A percentile compares a stretch with the other conserved stretches of the same genome.
Conservation (phyloP, 2,888 invertebrate genomes). For the Microdon myrmicae region DNA sequence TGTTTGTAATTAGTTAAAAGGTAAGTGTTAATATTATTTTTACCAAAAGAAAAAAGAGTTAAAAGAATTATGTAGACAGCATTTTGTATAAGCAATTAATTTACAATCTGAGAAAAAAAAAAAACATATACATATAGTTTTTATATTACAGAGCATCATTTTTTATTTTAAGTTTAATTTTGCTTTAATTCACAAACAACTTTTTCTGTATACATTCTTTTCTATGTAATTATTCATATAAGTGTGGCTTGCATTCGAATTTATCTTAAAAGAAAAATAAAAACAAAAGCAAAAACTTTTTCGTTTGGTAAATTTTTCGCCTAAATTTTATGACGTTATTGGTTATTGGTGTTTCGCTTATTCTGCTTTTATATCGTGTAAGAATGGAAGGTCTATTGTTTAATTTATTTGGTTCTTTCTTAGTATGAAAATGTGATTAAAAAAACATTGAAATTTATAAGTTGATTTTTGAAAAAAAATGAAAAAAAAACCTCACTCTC, state of each 20-base stretch:
- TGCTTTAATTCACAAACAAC: no score
- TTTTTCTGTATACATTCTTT: no score
- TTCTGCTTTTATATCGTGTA: conserved; percentile 28
- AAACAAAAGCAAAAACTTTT: conserved; percentile 12
- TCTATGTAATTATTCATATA: no score
- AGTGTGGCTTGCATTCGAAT: no score
- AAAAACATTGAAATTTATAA: not conserved
- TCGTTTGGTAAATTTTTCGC: conserved; percentile 23
- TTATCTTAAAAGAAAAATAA: conserved; percentile 1
- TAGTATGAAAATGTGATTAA: no score
- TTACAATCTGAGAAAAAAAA: conserved; percentile 3
- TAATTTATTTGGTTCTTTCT: no score
- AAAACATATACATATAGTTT: no score
- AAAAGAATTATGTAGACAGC: conserved; percentile 38
- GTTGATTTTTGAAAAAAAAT: not conserved
- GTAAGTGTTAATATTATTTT: conserved; percentile 42
- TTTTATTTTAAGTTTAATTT: no score
- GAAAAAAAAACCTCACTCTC: not conserved
- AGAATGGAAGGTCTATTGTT: no score
- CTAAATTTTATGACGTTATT: conserved; percentile 17
- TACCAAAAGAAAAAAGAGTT: conserved; percentile 30
- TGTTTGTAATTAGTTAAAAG: conserved; percentile 39
- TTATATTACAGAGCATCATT: no score
- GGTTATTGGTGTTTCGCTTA: conserved; percentile 24
- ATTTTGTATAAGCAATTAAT: conserved; percentile 16